Conservation (phyloP, 2,797 vertebrate species). For the Tenualosa thibaudeaui region DNA sequence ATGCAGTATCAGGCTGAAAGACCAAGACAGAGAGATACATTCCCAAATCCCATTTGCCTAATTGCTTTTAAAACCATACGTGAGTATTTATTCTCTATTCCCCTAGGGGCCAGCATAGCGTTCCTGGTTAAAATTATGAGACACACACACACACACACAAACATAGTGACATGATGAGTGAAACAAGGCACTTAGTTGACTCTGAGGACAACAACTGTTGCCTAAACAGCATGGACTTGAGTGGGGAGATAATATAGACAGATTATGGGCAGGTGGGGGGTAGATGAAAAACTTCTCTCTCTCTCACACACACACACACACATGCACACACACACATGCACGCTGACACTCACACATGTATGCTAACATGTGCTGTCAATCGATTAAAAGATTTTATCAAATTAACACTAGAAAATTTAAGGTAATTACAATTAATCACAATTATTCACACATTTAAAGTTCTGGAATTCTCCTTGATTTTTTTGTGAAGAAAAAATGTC, state of each 20-base stretch:
- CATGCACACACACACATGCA: neutral
- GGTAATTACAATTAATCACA: too few species aligned
- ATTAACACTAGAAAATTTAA: too few species aligned
- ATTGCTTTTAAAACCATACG: neutral
- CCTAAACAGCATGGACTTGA: constrained; percentile 18
- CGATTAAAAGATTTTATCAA: too few species aligned
- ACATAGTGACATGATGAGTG: neutral
- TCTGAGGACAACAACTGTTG: constrained; percentile 12
- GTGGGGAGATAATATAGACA: constrained; percentile 12
- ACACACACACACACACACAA: neutral
- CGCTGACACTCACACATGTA: neutral
- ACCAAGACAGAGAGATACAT: neutral
- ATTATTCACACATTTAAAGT: too few species aligned
- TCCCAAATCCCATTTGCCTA: constrained; percentile 10
- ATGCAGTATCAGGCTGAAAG: neutral
- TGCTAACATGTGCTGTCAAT: too few species aligned
- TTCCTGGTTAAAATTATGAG: neutral
- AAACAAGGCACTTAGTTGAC: neutral
- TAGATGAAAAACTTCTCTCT: neutral
- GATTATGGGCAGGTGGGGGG: constrained; percentile 15
- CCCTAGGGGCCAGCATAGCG: neutral
- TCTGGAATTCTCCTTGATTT: too few species aligned
- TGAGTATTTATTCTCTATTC: neutral
- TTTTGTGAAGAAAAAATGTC: too few species aligned
- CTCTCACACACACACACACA: neutral